Evolutionary conservation across 2,113 vertebrate genomes (phyloP).

Genomic region (Orthonyx spaldingii): DNA sequence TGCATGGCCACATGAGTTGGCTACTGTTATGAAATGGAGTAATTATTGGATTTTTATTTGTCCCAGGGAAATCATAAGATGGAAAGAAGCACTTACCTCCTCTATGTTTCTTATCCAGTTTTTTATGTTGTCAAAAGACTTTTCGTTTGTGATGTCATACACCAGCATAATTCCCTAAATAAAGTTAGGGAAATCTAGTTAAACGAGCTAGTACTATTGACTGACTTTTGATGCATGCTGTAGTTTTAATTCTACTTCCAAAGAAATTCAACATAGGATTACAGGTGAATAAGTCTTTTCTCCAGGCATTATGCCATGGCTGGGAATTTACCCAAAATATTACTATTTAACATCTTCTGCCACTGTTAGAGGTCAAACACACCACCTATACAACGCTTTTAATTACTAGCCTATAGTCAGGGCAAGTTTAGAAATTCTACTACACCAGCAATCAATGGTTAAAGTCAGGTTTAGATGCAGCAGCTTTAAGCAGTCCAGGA

Average conservation of each 20-base stretch:
- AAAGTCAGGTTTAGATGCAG: not conserved
- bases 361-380: not conserved
- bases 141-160: conserved; percentile 97
- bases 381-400: not conserved
- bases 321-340: not conserved
- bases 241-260: not conserved
- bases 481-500: not conserved
- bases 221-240: not conserved
- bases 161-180: conserved; percentile 95
- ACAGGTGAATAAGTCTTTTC: not conserved
- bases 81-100: conserved; percentile 74
- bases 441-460: not conserved
- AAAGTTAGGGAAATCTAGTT: not conserved
- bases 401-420: not conserved
- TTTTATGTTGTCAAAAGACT: conserved; percentile 98
- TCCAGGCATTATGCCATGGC: not conserved
- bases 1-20: not conserved
- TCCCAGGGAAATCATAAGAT: not conserved
- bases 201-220: not conserved
- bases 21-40: not conserved
- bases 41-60: not conserved
- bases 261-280: not conserved
- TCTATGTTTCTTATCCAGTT: conserved; percentile 99
- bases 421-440: not conserved
- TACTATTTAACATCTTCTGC: not conserved